A percentile compares a stretch with the other conserved stretches of the same genome.
Evolutionary conservation across 2,113 vertebrate species (phyloP).

Genomic region (Hyperoodon ampullatus): DNA sequence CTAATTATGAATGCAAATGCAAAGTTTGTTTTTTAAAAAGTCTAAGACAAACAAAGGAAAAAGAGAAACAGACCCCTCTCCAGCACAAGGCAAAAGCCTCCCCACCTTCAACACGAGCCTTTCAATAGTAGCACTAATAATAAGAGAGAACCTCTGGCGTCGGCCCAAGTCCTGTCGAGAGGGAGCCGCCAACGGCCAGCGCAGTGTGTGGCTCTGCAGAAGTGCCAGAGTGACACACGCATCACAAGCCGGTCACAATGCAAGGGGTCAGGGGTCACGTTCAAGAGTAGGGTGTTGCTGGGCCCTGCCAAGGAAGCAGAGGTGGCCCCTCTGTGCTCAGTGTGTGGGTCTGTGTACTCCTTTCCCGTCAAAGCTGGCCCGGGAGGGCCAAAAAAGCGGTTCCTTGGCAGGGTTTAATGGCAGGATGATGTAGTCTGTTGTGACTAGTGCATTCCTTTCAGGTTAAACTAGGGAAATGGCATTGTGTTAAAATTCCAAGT

Average conservation of each 20-base stretch:
- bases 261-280: slow-evolving; percentile 83
- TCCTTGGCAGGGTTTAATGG: slow-evolving; percentile 90
- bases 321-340: slow-evolving; percentile 85
- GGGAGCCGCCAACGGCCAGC: slow-evolving; percentile 79
- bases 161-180: slow-evolving; percentile 80
- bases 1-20: slow-evolving; percentile 77
- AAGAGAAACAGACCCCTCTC: not conserved
- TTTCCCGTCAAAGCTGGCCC: slow-evolving; percentile 90
- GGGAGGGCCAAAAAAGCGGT: slow-evolving; percentile 89
- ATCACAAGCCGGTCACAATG: slow-evolving; percentile 88
- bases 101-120: slow-evolving; percentile 47
- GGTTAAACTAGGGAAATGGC: slow-evolving; percentile 92
- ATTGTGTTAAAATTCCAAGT: slow-evolving; percentile 94
- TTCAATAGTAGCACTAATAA: slow-evolving; percentile 63
- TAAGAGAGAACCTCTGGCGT: slow-evolving; percentile 70
- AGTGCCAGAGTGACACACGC: slow-evolving; percentile 89
- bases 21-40: slow-evolving; percentile 62
- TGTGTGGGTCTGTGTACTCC: slow-evolving; percentile 87
- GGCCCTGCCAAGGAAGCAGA: slow-evolving; percentile 86
- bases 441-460: slow-evolving; percentile 93
- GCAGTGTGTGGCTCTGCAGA: slow-evolving; percentile 83
- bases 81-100: not conserved
- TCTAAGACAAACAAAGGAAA: slow-evolving; percentile 35
- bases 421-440: slow-evolving; percentile 92
- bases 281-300: slow-evolving; percentile 85